Conservation (phyloP, 92 coral and sea anemone species). For the Porites rus region DNA sequence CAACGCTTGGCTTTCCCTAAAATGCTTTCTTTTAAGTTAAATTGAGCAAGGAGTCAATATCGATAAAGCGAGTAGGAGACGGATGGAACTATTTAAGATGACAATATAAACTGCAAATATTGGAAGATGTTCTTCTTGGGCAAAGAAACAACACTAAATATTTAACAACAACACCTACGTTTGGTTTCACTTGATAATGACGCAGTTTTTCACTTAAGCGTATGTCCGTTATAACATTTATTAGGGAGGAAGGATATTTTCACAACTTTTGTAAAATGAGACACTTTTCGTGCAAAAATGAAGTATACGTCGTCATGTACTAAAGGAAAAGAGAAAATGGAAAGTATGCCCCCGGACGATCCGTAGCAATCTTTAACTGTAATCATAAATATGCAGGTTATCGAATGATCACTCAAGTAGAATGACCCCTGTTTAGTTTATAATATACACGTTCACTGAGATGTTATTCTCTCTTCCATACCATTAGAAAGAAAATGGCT, state of each 20-base stretch:
- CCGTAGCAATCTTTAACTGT: too few relatives aligned
- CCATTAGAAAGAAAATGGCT: background rate
- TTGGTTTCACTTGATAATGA: background rate
- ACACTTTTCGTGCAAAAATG: background rate
- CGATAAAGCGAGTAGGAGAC: background rate
- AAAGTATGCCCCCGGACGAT: too few relatives aligned
- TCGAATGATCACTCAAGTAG: background rate
- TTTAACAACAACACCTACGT: background rate
- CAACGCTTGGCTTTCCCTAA: too few relatives aligned
- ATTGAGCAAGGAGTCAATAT: background rate
- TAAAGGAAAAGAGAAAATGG: too few relatives aligned
- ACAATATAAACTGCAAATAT: background rate
- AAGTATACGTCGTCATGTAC: too few relatives aligned
- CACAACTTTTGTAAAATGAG: background rate
- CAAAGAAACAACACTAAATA: background rate
- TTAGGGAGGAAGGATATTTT: background rate
- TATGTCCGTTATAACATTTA: background rate
- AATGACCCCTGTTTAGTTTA: background rate
- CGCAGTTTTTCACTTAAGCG: slow-evolving; percentile 14
- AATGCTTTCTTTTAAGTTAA: background rate
- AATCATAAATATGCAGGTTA: background rate
- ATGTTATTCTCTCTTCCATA: too few relatives aligned
- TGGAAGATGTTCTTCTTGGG: too few relatives aligned
- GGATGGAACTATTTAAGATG: background rate
- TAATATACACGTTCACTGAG: too few relatives aligned